Percentiles rank a stretch among this genome's conserved stretches.
Conservation (phyloP, 1,140 invertebrate genomes). For the Musca vetustissima region DNA sequence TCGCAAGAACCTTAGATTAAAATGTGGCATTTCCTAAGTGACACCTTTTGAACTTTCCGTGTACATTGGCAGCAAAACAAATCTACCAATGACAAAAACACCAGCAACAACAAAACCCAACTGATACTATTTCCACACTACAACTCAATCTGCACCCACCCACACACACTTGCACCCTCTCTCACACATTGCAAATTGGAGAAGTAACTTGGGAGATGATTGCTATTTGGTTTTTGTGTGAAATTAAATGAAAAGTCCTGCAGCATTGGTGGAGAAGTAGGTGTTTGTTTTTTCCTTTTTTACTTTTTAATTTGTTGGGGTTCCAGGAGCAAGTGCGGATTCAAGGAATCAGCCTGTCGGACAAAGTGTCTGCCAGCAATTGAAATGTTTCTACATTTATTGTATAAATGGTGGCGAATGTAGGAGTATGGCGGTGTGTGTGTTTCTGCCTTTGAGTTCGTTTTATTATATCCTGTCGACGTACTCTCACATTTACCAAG, state of each 20-base stretch:
- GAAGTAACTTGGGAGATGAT: too few relatives aligned
- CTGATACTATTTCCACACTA: too few relatives aligned
- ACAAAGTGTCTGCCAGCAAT: not conserved
- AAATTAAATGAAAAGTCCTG: too few relatives aligned
- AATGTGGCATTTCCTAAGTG: constrained; percentile 45
- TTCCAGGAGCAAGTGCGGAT: constrained; percentile 14
- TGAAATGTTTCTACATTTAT: constrained; percentile 25
- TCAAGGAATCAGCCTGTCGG: constrained; percentile 4
- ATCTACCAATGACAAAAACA: not conserved
- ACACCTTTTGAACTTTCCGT: constrained; percentile 38
- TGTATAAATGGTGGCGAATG: not conserved
- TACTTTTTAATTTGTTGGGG: too few relatives aligned
- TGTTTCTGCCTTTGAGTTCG: not conserved
- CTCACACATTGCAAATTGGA: too few relatives aligned
- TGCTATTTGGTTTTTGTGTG: too few relatives aligned
- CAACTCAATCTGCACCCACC: too few relatives aligned
- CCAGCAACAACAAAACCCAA: too few relatives aligned
- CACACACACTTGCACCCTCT: too few relatives aligned
- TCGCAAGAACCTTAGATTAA: constrained; percentile 33
- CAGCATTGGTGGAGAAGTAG: constrained; percentile 7
- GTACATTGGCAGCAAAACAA: not conserved
- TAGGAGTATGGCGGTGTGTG: not conserved
- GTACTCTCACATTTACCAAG: constrained; percentile 22
- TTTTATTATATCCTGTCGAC: not conserved
- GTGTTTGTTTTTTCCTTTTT: too few relatives aligned